Evolutionary conservation across 1,140 invertebrate species (phyloP), one percentile per base, ranked within the genome.

Genomic region (Harlomillsia oculata): DNA sequence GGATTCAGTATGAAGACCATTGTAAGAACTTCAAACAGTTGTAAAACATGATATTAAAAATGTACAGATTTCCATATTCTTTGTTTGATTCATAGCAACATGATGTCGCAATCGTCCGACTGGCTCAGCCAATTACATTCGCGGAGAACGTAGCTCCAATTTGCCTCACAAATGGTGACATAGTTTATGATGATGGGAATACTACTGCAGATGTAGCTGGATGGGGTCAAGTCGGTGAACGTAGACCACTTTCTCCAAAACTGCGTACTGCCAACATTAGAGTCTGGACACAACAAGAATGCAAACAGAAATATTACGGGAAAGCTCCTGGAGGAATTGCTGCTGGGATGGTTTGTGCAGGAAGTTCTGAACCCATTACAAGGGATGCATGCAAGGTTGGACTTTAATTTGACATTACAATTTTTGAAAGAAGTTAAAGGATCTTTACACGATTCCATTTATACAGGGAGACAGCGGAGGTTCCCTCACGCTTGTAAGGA

Each of bases 401-500:
- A 26, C 23, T 26, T 20, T 25, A 20, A 49, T 18, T 20, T 3
- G 14, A 3, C n/a, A n/a, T n/a, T n/a, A n/a, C n/a, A n/a, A n/a
- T n/a, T n/a, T n/a, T n/a, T n/a, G n/a, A n/a, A n/a, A n/a, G n/a
- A n/a, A n/a, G n/a, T n/a, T n/a, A n/a, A n/a, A n/a, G n/a, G n/a
- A n/a, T n/a, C n/a, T n/a, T n/a, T n/a, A n/a, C n/a, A n/a, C n/a
- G 26, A 8, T 37, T 52, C 6, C 5, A 18, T 37, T 62, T 54
- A 70, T 70, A 59, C 69, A 93, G 89, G 89, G 89, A 54, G 91
- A 94, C 72, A 90, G 87, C 65, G 90, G 89, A 9, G 89, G 90
- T 41, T 88, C 90, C 2, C 72, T 94, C 65, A 86, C 89, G 77
- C 80, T 90, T 13, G 82, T 84, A 61, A 83, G 82, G 28, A 77